A percentile compares a stretch with the other conserved stretches of the same genome.
These are phyloP conservation scores for Spea hammondii DNA, from an alignment of 2,797 vertebrate genomes.

Conservation along the genomic window DNA sequence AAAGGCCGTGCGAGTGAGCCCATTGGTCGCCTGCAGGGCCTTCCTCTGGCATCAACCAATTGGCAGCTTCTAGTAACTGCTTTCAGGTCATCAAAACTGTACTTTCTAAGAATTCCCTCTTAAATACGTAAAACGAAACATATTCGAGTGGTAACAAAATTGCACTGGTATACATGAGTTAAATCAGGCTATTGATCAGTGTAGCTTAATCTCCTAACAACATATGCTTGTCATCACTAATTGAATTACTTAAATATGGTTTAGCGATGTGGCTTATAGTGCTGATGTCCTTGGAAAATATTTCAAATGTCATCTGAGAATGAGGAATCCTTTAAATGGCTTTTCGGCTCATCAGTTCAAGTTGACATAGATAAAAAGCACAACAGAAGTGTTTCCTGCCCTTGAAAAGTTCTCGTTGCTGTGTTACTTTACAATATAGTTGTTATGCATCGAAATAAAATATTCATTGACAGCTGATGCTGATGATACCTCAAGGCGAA, in stretches of 20 bases:
- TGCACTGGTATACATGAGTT: neutral
- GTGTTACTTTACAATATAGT: constrained; percentile 25
- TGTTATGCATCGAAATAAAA: constrained; percentile 44
- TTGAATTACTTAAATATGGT: constrained; percentile 20
- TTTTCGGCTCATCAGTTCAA: constrained; percentile 29
- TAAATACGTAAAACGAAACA: neutral
- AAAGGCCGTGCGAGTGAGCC: too few species aligned
- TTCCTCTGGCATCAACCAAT: too few species aligned
- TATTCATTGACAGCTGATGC: constrained; percentile 44
- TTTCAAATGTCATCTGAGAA: constrained; percentile 13
- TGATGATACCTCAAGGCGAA: constrained; percentile 20
- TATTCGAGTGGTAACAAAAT: neutral
- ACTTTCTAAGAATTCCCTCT: too few species aligned
- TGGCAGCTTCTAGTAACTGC: too few species aligned
- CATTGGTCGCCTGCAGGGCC: too few species aligned
- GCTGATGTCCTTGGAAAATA: constrained; percentile 27
- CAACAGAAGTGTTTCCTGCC: constrained; percentile 20
- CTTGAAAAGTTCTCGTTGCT: constrained; percentile 31
- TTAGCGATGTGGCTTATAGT: constrained; percentile 1
- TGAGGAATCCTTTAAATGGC: constrained; percentile 14
- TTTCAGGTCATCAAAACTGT: too few species aligned
- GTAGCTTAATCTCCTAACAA: neutral
- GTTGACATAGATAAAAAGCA: constrained; percentile 26
- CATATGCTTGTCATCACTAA: constrained; percentile 24
- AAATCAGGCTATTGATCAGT: constrained; percentile 12